phyloP scores from a whole-genome alignment of 2,888 invertebrate species.

The Drosophila vallismaia region DNA sequence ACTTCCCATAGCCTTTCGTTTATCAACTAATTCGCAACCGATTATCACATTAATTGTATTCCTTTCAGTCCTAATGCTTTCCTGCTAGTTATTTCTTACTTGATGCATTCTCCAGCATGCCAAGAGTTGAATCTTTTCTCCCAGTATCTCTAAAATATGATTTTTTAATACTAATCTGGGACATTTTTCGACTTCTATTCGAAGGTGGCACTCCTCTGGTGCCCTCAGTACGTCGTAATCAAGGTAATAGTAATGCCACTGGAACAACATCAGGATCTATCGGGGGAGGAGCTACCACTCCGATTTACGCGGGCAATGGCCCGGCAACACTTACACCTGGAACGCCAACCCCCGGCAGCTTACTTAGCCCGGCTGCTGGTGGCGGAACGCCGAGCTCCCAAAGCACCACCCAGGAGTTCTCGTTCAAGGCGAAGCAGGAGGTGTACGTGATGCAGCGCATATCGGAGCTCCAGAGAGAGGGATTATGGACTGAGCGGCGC shows the following conservation, averaged over 20 bases:
- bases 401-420: conserved; percentile 86
- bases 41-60: conserved; percentile 28
- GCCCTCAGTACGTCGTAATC: conserved; percentile 79
- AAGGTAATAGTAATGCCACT: conserved; percentile 54
- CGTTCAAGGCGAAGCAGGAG: conserved; percentile 94
- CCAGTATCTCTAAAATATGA: neutral
- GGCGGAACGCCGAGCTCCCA: conserved; percentile 48
- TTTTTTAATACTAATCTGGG: neutral
- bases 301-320: conserved; percentile 50
- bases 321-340: conserved; percentile 52
- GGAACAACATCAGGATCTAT: conserved; percentile 39
- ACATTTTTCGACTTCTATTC: conserved; percentile 37
- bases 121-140: conserved; percentile 32
- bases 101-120: conserved; percentile 46
- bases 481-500: conserved; percentile 96
- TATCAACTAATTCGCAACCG: conserved; percentile 36
- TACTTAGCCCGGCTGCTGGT: conserved; percentile 72
- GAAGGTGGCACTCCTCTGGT: conserved; percentile 85
- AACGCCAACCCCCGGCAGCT: conserved; percentile 68
- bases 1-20: conserved; percentile 40
- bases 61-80: conserved; percentile 36
- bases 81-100: conserved; percentile 33
- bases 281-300: conserved; percentile 44
- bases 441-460: conserved; percentile 97
- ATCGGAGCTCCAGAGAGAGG: conserved; percentile 95